Evolutionary conservation across 2,113 vertebrate species (phyloP).

Genomic region (Cynopterus brachyotis): DNA sequence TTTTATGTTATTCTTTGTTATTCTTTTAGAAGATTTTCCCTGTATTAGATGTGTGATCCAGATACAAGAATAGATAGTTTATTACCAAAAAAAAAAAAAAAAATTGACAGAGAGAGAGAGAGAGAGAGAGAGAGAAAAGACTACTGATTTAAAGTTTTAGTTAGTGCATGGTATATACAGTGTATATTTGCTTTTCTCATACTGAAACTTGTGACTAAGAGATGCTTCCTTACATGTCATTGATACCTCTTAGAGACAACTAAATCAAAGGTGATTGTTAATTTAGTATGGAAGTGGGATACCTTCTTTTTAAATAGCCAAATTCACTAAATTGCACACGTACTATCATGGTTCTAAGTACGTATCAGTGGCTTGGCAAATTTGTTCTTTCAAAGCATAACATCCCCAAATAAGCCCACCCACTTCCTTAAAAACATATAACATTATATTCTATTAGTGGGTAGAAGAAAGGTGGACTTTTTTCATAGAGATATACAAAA

Average conservation of each 20-base stretch:
- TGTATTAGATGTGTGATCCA: neutral
- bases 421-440: conserved; percentile 36
- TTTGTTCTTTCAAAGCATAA: conserved; percentile 40
- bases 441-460: neutral
- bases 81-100: neutral
- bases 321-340: conserved; percentile 16
- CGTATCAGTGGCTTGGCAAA: neutral
- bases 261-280: conserved; percentile 54
- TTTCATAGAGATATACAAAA: neutral
- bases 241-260: neutral
- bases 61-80: neutral
- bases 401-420: neutral
- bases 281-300: conserved; percentile 46
- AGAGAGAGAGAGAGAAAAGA: neutral
- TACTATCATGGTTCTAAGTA: conserved; percentile 11
- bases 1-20: conserved; percentile 50
- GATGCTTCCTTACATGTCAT: conserved; percentile 8
- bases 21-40: neutral
- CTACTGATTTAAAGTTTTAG: neutral
- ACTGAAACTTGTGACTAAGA: neutral
- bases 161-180: neutral
- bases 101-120: too few species aligned
- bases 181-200: conserved; percentile 33
- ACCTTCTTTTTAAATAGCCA: conserved; percentile 35
- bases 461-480: neutral